A percentile compares a stretch with the other conserved stretches of the same genome.
These are phyloP conservation scores for Synodontis membranacea DNA, from an alignment of 2,113 vertebrate species.

Conservation along the genomic window DNA sequence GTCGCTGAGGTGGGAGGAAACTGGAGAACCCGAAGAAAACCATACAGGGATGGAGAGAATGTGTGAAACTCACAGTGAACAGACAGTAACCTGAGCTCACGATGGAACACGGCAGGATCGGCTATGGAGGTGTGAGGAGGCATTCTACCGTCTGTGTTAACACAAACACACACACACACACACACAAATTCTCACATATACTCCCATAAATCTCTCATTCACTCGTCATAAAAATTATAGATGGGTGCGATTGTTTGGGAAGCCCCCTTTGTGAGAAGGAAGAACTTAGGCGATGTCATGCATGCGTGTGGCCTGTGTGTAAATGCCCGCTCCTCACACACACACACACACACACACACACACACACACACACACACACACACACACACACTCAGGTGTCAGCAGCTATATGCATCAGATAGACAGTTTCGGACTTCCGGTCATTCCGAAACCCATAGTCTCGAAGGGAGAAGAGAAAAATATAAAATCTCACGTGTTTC, in stretches of 20 bases:
- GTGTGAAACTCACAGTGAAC: neutral
- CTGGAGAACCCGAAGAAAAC: neutral
- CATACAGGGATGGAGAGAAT: neutral
- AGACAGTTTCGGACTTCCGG: neutral
- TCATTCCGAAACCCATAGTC: neutral
- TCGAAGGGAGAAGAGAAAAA: neutral
- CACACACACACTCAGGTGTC: slow-evolving; percentile 47
- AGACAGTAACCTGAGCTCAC: neutral
- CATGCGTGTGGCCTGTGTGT: slow-evolving; percentile 27
- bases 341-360: neutral
- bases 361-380: slow-evolving; percentile 3
- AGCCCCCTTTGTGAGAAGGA: neutral
- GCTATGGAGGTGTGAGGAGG: neutral
- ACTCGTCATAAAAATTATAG: slow-evolving; percentile 1
- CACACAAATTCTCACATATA: neutral
- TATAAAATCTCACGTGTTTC: neutral
- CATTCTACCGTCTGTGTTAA: neutral
- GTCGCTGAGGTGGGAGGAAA: neutral
- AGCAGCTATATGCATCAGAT: slow-evolving; percentile 7
- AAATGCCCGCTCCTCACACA: neutral
- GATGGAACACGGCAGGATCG: neutral
- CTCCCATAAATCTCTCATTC: neutral
- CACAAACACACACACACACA: too few species aligned
- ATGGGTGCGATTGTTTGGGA: neutral
- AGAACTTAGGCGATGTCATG: neutral